These are phyloP conservation scores for Entosphenus tridentatus DNA, from an alignment of 2,113 vertebrate genomes.

Conservation along the genomic window DNA sequence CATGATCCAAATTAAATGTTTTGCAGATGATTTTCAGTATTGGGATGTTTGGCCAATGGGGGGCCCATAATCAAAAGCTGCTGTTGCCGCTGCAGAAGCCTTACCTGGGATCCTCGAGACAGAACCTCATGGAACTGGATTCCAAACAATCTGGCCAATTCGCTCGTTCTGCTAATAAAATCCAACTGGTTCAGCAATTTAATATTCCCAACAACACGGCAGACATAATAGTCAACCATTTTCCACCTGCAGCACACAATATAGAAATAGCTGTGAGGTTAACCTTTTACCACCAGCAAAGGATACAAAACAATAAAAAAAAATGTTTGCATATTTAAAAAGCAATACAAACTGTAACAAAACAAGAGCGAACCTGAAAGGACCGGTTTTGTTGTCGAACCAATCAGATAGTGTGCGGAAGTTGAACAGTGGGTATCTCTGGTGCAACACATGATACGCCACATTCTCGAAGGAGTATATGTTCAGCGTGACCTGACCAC, in stretches of 20 bases:
- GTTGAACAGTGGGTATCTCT: slow-evolving; percentile 68
- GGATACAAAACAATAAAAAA: background rate
- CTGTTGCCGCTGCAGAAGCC: slow-evolving; percentile 2
- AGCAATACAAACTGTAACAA: background rate
- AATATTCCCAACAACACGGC: slow-evolving; percentile 46
- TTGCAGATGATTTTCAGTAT: too few species aligned
- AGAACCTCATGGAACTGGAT: slow-evolving; percentile 92
- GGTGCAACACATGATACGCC: slow-evolving; percentile 81
- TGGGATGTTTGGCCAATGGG: too few species aligned
- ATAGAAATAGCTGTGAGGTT: too few species aligned
- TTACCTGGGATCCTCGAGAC: slow-evolving; percentile 68
- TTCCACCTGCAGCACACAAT: slow-evolving; percentile 44
- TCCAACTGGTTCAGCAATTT: slow-evolving; percentile 67
- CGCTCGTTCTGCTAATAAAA: slow-evolving; percentile 76
- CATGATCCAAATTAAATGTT: too few species aligned
- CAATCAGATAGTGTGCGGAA: slow-evolving; percentile 73
- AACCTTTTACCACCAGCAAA: background rate
- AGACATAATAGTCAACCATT: slow-evolving; percentile 74
- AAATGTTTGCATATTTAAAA: background rate
- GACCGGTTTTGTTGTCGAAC: slow-evolving; percentile 73
- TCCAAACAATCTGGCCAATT: slow-evolving; percentile 79
- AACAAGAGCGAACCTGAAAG: slow-evolving; percentile 40
- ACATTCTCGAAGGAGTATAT: slow-evolving; percentile 94
- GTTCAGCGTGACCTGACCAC: slow-evolving; percentile 49
- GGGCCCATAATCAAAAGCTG: too few species aligned